Conservation (phyloP, 2,888 invertebrate species). For the Agrypnus murinus region DNA sequence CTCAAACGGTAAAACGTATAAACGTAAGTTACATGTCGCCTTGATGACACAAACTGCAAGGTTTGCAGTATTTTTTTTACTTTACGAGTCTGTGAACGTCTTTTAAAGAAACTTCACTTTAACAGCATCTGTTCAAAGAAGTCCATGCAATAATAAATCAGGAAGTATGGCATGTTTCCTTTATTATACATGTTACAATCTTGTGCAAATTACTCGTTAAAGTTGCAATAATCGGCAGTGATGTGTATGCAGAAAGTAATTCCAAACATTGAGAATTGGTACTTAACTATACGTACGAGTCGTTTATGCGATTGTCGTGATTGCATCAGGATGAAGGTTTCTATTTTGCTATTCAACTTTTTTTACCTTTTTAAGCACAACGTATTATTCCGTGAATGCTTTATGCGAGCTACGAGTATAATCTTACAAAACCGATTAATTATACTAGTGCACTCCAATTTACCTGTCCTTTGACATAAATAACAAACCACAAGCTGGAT, state of each 20-base stretch:
- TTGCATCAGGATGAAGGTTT: constrained; percentile 15
- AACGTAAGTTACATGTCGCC: too few species aligned
- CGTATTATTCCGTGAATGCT: neutral
- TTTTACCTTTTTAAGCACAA: neutral
- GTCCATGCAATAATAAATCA: constrained; percentile 6
- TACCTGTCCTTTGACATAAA: constrained; percentile 28
- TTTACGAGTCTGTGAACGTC: too few species aligned
- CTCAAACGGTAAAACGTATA: too few species aligned
- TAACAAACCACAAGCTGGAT: constrained; percentile 31
- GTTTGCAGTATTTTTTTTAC: too few species aligned
- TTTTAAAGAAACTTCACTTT: too few species aligned
- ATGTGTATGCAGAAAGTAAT: neutral
- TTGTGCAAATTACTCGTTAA: constrained; percentile 10
- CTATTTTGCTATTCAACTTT: neutral
- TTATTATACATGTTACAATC: constrained; percentile 6
- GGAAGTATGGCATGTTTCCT: constrained; percentile 8
- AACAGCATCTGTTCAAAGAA: too few species aligned
- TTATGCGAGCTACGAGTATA: neutral
- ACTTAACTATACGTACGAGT: neutral
- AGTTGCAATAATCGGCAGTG: neutral
- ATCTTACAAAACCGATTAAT: constrained; percentile 30
- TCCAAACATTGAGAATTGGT: neutral
- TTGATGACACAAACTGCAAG: too few species aligned
- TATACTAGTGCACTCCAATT: constrained; percentile 29
- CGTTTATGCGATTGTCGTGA: constrained; percentile 25